Evolutionary conservation across 2,113 vertebrate species (phyloP), one percentile per base, ranked within the genome.

Genomic region (Geococcyx californianus): DNA sequence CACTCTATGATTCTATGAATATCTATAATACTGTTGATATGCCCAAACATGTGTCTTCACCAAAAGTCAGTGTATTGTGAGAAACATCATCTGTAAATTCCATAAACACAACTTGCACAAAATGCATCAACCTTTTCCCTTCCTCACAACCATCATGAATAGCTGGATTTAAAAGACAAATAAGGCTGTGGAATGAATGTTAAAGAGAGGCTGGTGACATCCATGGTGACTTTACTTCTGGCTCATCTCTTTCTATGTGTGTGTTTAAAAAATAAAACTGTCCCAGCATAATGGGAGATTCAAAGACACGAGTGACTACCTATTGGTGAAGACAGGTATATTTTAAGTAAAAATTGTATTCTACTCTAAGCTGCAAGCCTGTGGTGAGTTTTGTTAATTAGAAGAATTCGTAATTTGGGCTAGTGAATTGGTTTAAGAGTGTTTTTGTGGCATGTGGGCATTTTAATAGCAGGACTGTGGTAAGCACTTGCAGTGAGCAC

Each of bases 301-400:
- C 45, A 67, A 64, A 93, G 15, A 40, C 33, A 38, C 0, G 9
- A 62, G 11, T 51, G 38, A 68, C 77, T 81, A n/a, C 19, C 36
- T 47, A 75, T 84, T 56, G 25, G 68, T 49, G 19, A 77, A 69
- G 55, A 13, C n/a, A 73, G 47, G 25, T 58, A 16, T 25, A n/a
- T 64, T 82, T 26, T 4, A n/a, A 66, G 21, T 49, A 58, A 72
- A 52, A 78, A 54, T 42, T 13, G 19, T 33, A 36, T 45, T 51
- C 33, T 56, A 40, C 40, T 11, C 31, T 36, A 45, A 64, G 15
- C 19, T 91, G 70, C 2, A 23, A 87, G 29, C 29, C 52, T 76
- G 44, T 40, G 45, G 40, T 79, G 58, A 68, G n/a, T 89, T 89
- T 67, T 78, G 24, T 78, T 92, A 95, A 84, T 68, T 36, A 56